Evolutionary conservation across 2,113 vertebrate genomes (phyloP).

Genomic region (human): GRCh38 chr4:133170001-133170500

Average conservation of each 20-base stretch:
- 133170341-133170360: background rate
- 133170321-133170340: background rate
- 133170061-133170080: background rate
- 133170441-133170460: conserved; percentile 32
- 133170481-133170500: background rate
- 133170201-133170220: background rate
- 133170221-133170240: background rate
- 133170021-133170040: background rate
- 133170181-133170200: background rate
- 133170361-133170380: background rate
- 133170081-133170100: background rate
- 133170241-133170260: background rate
- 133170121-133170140: background rate
- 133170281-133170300: background rate
- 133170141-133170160: background rate
- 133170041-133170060: background rate
- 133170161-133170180: background rate
- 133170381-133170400: background rate
- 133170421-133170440: conserved; percentile 58
- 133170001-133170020: background rate
- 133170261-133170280: background rate
- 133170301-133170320: background rate
- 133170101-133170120: background rate
- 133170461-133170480: background rate
- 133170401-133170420: conserved; percentile 49